Evolutionary conservation across 2,888 invertebrate genomes (phyloP).

Genomic region (Cephus pulcher): DNA sequence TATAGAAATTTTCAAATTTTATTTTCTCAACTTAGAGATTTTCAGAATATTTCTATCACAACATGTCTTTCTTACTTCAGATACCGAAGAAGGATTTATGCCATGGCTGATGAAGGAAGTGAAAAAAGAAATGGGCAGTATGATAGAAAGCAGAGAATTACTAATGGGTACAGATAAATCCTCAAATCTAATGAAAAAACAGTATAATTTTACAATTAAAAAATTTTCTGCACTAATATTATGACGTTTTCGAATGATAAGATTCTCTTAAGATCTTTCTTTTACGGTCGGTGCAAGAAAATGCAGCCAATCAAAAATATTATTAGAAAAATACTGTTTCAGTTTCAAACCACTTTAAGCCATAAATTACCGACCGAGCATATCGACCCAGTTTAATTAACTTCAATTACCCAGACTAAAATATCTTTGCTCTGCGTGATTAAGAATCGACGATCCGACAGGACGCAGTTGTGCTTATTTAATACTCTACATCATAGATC

Average conservation of each 20-base stretch:
- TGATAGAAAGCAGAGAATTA: constrained; percentile 84
- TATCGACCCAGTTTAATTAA: not conserved
- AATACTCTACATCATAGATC: not conserved
- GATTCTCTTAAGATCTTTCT: not conserved
- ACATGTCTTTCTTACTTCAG: constrained; percentile 55
- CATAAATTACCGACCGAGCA: not conserved
- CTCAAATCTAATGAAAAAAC: not conserved
- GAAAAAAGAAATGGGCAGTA: constrained; percentile 81
- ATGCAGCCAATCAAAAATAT: not conserved
- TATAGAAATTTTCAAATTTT: constrained; percentile 7
- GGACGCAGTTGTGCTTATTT: not conserved
- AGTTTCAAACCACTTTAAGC: not conserved
- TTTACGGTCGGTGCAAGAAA: too few species aligned
- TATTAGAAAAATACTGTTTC: not conserved
- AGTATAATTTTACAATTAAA: too few species aligned
- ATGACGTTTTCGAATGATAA: not conserved
- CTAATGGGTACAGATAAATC: constrained; percentile 73
- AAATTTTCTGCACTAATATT: not conserved
- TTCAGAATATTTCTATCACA: not conserved
- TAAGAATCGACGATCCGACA: not conserved
- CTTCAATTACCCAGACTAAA: too few species aligned
- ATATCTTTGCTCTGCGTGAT: not conserved
- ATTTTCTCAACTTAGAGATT: not conserved
- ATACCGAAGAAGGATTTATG: constrained; percentile 83
- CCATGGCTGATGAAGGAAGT: constrained; percentile 90